Base-by-base conservation (phyloP, 2,888 invertebrate genomes). In the Hermaeophaga mercurialis region DNA sequence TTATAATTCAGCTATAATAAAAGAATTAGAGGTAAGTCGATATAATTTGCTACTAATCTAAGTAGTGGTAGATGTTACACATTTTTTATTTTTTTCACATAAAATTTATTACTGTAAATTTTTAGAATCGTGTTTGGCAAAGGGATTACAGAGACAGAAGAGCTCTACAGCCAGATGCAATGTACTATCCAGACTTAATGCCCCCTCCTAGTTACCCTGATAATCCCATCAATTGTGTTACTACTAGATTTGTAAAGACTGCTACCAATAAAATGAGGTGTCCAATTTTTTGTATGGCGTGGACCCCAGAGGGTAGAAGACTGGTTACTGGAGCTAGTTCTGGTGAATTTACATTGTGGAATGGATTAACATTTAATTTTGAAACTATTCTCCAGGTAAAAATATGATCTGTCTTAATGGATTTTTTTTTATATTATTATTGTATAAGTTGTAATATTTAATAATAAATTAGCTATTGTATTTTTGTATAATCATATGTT, bases 191-290 rank as follows among this genome's bases (percentile, higher is more conserved):
- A 1, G 93, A 95, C 76, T 80, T 98, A 72, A 82, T 94, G 73
- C 98, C 98, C 33, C 98, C 98, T 1, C 89, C 92, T n/a, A 90
- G 91, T 68, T 92, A 94, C 75, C 85, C 90, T 45, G 94, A 98
- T 75, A 95, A 95, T 79, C 94, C 98, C 2, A 95, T 95, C 66
- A 99, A 99, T 81, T 93, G 96, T 65, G 94, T 95, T 9, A 94
- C 95, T 3, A 91, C 91, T 36, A 80, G 96, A 72, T 98, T 97
- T 79, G 97, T 99, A 5, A 91, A 99, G 79, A 96, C 97, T n/a
- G 98, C 99, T 6, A 98, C 97, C 52, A 99, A 99, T 79, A 99
- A 99, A 84, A 96, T 98, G 90, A 85, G 97, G 67, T 99, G 99
- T 80, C 99, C 99, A 0, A 96, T 99, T 70, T 99, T 99, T 78